Evolutionary conservation across 2,797 vertebrate species (phyloP).

Genomic region (Tenualosa ilisha): DNA sequence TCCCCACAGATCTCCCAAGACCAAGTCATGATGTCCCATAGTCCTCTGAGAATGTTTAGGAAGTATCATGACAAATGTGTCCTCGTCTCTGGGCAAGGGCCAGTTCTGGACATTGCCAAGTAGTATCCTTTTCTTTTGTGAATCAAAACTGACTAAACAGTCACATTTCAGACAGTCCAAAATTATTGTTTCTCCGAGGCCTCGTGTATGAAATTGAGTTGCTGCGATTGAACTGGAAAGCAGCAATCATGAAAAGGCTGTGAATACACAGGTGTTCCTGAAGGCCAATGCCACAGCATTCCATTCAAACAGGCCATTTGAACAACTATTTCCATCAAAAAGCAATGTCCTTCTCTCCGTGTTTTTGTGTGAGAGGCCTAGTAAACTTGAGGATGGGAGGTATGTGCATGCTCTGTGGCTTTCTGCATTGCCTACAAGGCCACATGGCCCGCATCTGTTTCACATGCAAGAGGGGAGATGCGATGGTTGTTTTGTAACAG

Average conservation of each 20-base stretch:
- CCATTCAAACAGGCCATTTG: not conserved
- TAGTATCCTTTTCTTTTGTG: conserved; percentile 78
- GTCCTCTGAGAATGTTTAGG: conserved; percentile 82
- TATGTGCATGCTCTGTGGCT: not conserved
- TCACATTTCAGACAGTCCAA: not conserved
- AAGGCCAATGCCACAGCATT: not conserved
- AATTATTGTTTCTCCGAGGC: not conserved
- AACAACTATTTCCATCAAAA: conserved; percentile 7
- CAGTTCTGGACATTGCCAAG: conserved; percentile 81
- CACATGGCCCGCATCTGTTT: conserved; percentile 22
- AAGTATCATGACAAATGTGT: conserved; percentile 84
- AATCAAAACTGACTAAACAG: not conserved
- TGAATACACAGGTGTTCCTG: conserved; percentile 10
- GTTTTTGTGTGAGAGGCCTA: not conserved
- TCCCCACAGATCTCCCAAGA: conserved; percentile 77
- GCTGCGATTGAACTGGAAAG: not conserved
- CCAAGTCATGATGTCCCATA: conserved; percentile 89
- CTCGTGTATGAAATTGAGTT: not conserved
- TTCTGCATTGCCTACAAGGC: not conserved
- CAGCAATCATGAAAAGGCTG: not conserved
- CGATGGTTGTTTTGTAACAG: conserved; percentile 13
- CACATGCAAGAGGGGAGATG: not conserved
- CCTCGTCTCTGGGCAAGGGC: conserved; percentile 88
- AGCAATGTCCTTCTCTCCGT: not conserved
- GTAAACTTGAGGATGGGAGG: not conserved